A percentile compares a stretch with the other conserved stretches of the same genome.
phyloP scores from a whole-genome alignment of 2,797 vertebrate species.

The Cuniculus paca region DNA sequence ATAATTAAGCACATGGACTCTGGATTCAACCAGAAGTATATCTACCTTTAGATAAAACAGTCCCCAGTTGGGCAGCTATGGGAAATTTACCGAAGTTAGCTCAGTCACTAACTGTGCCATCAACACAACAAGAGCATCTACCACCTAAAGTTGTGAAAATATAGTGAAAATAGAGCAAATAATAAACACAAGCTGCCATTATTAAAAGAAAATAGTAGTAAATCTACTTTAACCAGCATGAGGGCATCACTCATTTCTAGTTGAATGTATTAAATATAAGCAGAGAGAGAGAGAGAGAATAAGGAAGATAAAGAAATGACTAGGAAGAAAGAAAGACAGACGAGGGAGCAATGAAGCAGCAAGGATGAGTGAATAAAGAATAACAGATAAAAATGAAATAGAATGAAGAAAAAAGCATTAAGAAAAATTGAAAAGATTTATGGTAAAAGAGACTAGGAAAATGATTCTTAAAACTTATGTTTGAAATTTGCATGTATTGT shows the following conservation, averaged over 20 bases:
- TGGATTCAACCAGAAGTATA: neutral
- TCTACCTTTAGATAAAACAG: slow-evolving; percentile 44
- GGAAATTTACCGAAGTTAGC: neutral
- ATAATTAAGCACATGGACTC: neutral
- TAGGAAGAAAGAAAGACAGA: neutral
- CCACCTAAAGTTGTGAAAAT: neutral
- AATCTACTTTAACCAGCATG: neutral
- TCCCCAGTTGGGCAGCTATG: neutral
- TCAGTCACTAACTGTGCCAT: neutral
- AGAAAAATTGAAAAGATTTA: neutral
- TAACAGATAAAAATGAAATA: neutral
- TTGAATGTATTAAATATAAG: neutral
- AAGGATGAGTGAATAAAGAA: neutral
- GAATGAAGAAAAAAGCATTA: neutral
- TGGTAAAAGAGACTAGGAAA: neutral
- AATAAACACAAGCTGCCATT: neutral
- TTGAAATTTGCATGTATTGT: neutral
- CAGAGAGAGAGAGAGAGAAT: neutral
- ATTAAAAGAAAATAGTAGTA: neutral
- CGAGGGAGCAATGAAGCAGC: neutral
- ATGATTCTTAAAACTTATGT: neutral
- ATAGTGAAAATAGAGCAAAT: neutral
- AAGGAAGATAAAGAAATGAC: neutral
- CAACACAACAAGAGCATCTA: neutral
- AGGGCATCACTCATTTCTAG: neutral